phyloP scores from a whole-genome alignment of 1,140 invertebrate genomes.

The Ceratosolen fusciceps region DNA sequence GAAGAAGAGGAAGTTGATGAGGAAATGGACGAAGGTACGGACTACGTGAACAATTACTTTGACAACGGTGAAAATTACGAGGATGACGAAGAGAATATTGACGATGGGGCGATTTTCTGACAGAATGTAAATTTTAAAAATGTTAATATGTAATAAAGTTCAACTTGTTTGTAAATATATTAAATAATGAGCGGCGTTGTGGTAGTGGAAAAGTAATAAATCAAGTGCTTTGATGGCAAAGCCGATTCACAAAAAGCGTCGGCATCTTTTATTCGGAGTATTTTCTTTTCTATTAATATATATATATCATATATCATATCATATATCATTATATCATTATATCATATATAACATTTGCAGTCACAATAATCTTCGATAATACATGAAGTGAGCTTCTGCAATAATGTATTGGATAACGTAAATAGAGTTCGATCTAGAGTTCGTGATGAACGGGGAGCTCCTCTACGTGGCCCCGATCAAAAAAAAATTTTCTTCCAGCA shows the following conservation, averaged over 20 bases:
- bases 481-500: slow-evolving; percentile 1
- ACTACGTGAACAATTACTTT: slow-evolving; percentile 87
- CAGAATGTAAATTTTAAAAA: too few species aligned
- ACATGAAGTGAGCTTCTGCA: slow-evolving; percentile 65
- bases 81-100: slow-evolving; percentile 88
- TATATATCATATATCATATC: slow-evolving; percentile 63
- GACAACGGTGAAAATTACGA: slow-evolving; percentile 90
- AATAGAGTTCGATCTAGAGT: slow-evolving; percentile 45
- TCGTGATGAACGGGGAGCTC: neutral
- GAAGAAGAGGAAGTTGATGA: slow-evolving; percentile 74
- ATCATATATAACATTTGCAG: slow-evolving; percentile 67
- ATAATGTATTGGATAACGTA: slow-evolving; percentile 57
- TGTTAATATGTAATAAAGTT: too few species aligned
- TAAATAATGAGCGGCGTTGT: too few species aligned
- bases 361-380: slow-evolving; percentile 67
- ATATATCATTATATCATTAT: too few species aligned
- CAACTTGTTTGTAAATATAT: too few species aligned
- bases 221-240: slow-evolving; percentile 27
- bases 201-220: slow-evolving; percentile 13
- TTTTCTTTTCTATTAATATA: slow-evolving; percentile 70
- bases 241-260: slow-evolving; percentile 67
- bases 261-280: slow-evolving; percentile 70
- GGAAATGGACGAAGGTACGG: slow-evolving; percentile 82
- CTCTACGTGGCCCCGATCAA: neutral
- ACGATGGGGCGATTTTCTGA: slow-evolving; percentile 82